phyloP scores from a whole-genome alignment of 1,140 invertebrate genomes.

The Meloidogyne floridensis region DNA sequence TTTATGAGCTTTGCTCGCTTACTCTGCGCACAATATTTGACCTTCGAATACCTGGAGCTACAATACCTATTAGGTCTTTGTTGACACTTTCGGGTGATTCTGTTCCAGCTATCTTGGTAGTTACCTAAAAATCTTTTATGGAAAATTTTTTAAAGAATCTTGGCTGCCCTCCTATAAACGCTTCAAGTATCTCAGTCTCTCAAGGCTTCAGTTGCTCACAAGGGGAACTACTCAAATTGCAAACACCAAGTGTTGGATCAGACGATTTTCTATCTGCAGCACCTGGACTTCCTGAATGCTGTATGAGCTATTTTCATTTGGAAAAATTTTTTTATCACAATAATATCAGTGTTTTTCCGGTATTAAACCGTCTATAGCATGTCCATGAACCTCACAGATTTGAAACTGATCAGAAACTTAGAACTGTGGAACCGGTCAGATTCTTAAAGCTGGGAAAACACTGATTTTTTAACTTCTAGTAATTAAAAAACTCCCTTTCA shows the following conservation, averaged over 20 bases:
- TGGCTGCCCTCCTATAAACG: constrained; percentile 84
- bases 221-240: constrained; percentile 82
- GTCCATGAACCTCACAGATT: no score
- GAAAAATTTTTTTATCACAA: no score
- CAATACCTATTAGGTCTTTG: constrained; percentile 83
- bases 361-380: no score
- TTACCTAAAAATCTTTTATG: no score
- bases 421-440: no score
- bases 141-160: constrained; percentile 70
- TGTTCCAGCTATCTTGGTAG: constrained; percentile 4
- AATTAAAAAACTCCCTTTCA: no score
- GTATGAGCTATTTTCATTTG: constrained; percentile 67
- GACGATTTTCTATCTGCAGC: constrained; percentile 19
- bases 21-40: constrained; percentile 90
- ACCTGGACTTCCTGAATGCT: constrained; percentile 79
- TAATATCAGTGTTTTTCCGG: no score
- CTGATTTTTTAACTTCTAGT: no score
- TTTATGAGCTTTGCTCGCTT: constrained; percentile 90
- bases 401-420: no score
- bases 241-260: not conserved
- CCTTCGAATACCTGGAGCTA: constrained; percentile 85
- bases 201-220: constrained; percentile 87
- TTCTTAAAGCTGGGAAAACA: no score
- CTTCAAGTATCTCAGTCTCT: constrained; percentile 79
- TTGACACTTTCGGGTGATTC: constrained; percentile 73